These are phyloP conservation scores for Chascanopsetta lugubris DNA, from an alignment of 2,113 vertebrate species.

Conservation along the genomic window DNA sequence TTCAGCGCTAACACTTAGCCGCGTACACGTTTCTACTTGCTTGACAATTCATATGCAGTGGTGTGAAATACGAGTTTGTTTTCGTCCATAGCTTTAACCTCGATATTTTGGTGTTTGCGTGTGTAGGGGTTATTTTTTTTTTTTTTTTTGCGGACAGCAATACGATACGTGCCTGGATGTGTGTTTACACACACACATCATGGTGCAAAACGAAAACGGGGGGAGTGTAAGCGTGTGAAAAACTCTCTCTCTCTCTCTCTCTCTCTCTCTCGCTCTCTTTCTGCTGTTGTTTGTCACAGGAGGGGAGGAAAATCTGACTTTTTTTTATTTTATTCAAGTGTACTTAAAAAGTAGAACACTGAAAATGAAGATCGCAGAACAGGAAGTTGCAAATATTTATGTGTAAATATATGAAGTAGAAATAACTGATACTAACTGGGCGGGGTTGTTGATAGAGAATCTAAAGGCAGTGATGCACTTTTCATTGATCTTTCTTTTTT, in stretches of 20 bases:
- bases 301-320: conserved; percentile 35
- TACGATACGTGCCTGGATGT: conserved; percentile 56
- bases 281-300: conserved; percentile 24
- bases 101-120: conserved; percentile 18
- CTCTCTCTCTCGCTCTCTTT: no score
- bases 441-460: conserved; percentile 38
- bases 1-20: background rate
- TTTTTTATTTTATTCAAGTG: conserved; percentile 80
- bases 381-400: conserved; percentile 57
- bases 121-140: conserved; percentile 28
- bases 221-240: conserved; percentile 5
- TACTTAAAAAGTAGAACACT: conserved; percentile 74
- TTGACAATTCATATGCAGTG: background rate
- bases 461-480: conserved; percentile 49
- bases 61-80: conserved; percentile 22
- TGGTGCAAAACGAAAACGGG: conserved; percentile 39
- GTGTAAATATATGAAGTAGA: conserved; percentile 63
- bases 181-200: background rate
- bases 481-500: background rate
- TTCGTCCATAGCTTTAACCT: conserved; percentile 61
- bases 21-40: conserved; percentile 8
- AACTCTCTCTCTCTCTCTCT: no score
- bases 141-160: conserved; percentile 53
- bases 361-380: conserved; percentile 40
- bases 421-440: conserved; percentile 45